Base-by-base conservation (phyloP, 2,797 vertebrate genomes). In the Acanthiza pusilla region DNA sequence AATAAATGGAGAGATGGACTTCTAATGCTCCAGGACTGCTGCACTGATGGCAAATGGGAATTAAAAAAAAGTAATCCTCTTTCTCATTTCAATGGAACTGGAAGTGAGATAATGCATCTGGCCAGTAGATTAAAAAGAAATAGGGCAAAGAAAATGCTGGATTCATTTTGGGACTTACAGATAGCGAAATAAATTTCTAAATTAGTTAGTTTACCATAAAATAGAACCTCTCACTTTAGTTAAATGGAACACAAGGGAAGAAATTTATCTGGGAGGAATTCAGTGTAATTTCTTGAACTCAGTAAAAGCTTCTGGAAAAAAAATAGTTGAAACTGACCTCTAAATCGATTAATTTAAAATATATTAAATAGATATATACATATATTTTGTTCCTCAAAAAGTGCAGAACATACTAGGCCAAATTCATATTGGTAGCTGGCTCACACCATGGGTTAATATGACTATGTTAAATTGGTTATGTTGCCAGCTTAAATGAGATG, bases 181-280 rank as follows among this genome's bases (percentile, higher is more conserved):
- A 66, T 27, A 83, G n/a, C 32, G 89, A 88, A 89, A 73, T 76
- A 96, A 65, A 88, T 91, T 80, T 89, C 58, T 83, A 38, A 81
- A 75, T 93, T 87, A 78, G 19, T 76, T 86, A 54, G 30, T 89
- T 93, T 87, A 66, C 75, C 58, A 34, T 74, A 43, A 85, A 80
- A 83, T 34, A 20, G 25, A 83, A 54, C 48, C 17, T 76, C n/a
- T 91, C 34, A 17, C 26, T 83, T 72, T 23, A 78, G 43, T 78
- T 43, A 85, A 94, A 91, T 45, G 19, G 54, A 91, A 78, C 26
- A 62, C 54, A 71, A 40, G 54, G 19, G 55, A 72, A 83, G 30
- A 89, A 62, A 73, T 78, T 58, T 65, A 42, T 61, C 45, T 80
- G 21, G 17, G 32, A 84, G 29, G 17, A 92, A 78, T 43, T 85